Conservation (phyloP, 2,113 vertebrate genomes). For the Anseranas semipalmata region DNA sequence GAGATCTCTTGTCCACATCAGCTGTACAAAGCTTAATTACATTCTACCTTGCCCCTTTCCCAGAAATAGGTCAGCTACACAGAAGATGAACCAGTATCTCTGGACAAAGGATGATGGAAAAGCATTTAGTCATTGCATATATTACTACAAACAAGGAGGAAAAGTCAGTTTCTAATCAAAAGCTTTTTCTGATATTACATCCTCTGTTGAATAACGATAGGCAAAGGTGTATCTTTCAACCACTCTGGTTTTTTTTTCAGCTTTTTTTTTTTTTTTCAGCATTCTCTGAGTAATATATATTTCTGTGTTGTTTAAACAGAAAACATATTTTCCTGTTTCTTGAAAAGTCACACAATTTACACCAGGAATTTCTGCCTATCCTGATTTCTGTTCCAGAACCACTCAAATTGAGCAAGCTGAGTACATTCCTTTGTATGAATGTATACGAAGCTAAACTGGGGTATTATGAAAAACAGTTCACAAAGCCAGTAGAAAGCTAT, state of each 20-base stretch:
- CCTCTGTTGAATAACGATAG: slow-evolving; percentile 11
- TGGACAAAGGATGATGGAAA: not conserved
- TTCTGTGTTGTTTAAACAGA: slow-evolving; percentile 67
- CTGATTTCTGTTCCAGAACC: slow-evolving; percentile 69
- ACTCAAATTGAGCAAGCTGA: slow-evolving; percentile 62
- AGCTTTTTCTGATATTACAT: slow-evolving; percentile 3
- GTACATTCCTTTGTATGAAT: slow-evolving; percentile 63
- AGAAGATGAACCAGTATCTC: not conserved
- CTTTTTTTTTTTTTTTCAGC: slow-evolving; percentile 28
- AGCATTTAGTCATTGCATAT: not conserved
- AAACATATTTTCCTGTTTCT: slow-evolving; percentile 65
- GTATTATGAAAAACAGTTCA: slow-evolving; percentile 80
- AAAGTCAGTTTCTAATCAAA: slow-evolving; percentile 14
- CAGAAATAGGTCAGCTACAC: not conserved
- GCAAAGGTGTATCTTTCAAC: slow-evolving; percentile 41
- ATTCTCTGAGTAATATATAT: slow-evolving; percentile 41
- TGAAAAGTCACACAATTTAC: slow-evolving; percentile 56
- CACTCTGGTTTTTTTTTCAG: not conserved
- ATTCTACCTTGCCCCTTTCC: slow-evolving; percentile 23
- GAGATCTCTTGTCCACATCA: slow-evolving; percentile 29
- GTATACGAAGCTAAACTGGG: slow-evolving; percentile 73
- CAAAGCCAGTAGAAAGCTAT: slow-evolving; percentile 83
- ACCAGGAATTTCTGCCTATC: slow-evolving; percentile 55
- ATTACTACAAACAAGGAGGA: not conserved
- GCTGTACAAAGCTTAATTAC: slow-evolving; percentile 13